phyloP scores from a whole-genome alignment of 2,888 invertebrate genomes.

The Amaurobius ferox region DNA sequence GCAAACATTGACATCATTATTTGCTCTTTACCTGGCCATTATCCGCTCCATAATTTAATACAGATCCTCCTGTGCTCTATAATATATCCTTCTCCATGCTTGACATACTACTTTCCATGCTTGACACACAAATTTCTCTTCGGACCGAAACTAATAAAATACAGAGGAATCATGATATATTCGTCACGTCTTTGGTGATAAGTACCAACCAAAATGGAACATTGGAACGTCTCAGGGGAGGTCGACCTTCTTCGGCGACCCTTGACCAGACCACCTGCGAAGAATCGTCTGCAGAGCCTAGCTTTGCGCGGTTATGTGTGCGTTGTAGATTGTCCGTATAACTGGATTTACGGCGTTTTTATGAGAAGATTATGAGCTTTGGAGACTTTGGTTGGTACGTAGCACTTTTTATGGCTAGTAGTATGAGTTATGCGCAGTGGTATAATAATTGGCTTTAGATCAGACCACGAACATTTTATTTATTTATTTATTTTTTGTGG shows the following conservation, averaged over 20 bases:
- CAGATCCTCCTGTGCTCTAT: background rate
- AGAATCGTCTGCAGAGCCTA: background rate
- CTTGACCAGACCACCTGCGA: slow-evolving; percentile 13
- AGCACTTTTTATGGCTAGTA: too few species aligned
- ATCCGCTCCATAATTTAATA: background rate
- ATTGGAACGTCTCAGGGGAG: slow-evolving; percentile 2
- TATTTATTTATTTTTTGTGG: too few species aligned
- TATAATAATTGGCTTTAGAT: too few species aligned
- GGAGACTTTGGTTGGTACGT: too few species aligned
- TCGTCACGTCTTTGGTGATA: slow-evolving; percentile 15
- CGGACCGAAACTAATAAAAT: background rate
- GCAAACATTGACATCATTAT: background rate
- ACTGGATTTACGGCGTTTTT: background rate
- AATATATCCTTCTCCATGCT: background rate
- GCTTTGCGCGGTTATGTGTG: background rate
- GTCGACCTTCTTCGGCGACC: background rate
- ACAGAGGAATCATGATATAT: slow-evolving; percentile 12
- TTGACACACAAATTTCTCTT: background rate
- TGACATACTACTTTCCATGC: background rate
- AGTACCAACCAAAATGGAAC: slow-evolving; percentile 6
- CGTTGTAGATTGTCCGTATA: background rate
- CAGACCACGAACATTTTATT: too few species aligned
- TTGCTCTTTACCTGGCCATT: background rate
- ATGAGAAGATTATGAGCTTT: slow-evolving; percentile 1
- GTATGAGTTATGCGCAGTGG: too few species aligned